phyloP scores from a whole-genome alignment of 1,140 invertebrate species.

The Battus philenor region DNA sequence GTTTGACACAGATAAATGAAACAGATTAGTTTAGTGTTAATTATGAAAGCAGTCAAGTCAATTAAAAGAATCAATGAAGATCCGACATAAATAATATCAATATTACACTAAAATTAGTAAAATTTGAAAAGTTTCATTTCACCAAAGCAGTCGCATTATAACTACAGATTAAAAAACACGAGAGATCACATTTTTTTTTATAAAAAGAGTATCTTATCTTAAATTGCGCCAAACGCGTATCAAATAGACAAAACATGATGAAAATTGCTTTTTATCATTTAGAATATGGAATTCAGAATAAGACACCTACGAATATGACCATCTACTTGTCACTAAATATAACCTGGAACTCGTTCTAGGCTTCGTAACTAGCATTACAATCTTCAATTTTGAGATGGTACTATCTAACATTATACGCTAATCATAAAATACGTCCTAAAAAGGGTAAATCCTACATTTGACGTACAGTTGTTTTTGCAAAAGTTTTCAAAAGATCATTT shows the following conservation, averaged over 20 bases:
- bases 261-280: conserved; percentile 55
- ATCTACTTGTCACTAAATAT: conserved; percentile 23
- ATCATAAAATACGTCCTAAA: background rate
- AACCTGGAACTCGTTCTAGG: conserved; percentile 7
- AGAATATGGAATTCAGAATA: conserved; percentile 47
- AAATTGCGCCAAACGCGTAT: conserved; percentile 24
- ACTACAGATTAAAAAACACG: conserved; percentile 45
- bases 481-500: background rate
- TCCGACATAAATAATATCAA: no score
- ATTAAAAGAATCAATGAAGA: no score
- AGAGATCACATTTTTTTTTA: conserved; percentile 61
- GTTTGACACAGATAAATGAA: no score
- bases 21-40: no score
- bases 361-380: background rate
- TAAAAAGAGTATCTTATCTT: conserved; percentile 29
- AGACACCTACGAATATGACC: conserved; percentile 34
- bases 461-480: background rate
- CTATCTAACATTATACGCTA: background rate
- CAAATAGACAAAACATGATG: conserved; percentile 25
- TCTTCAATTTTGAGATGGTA: background rate
- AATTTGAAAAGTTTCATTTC: no score
- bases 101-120: no score
- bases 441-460: background rate
- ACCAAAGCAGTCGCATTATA: conserved; percentile 43
- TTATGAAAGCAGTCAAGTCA: no score